phyloP scores from a whole-genome alignment of 2,113 vertebrate species.

The Phalacrocorax pelagicus region DNA sequence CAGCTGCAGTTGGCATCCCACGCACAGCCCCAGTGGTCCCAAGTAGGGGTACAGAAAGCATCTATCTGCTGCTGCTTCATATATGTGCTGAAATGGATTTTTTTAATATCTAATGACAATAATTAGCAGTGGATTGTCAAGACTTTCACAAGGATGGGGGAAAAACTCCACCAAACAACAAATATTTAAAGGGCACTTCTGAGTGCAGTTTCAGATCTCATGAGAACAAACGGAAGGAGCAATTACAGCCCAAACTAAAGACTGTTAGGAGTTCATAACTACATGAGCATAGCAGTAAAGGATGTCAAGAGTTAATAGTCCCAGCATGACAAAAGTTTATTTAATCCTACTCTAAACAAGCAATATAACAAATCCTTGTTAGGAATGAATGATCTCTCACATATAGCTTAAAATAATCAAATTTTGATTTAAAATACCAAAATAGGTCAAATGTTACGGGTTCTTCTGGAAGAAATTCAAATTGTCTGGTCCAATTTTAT shows the following conservation, averaged over 20 bases:
- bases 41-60: background rate
- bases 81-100: background rate
- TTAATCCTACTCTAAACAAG: conserved; percentile 34
- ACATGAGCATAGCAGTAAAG: background rate
- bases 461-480: conserved; percentile 21
- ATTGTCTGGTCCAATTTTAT: background rate
- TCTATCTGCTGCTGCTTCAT: background rate
- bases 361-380: conserved; percentile 35
- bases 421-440: conserved; percentile 13
- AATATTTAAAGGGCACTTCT: background rate
- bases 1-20: background rate
- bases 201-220: background rate
- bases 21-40: background rate
- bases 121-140: background rate
- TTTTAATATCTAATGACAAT: background rate
- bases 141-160: background rate
- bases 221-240: background rate
- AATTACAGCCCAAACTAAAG: background rate
- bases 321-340: background rate
- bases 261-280: background rate
- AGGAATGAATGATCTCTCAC: conserved; percentile 25
- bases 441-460: background rate
- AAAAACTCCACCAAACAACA: rapidly evolving
- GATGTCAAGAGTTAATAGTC: background rate
- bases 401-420: conserved; percentile 25